phyloP scores from a whole-genome alignment of 2,797 vertebrate species.

The Rhinella marina region DNA sequence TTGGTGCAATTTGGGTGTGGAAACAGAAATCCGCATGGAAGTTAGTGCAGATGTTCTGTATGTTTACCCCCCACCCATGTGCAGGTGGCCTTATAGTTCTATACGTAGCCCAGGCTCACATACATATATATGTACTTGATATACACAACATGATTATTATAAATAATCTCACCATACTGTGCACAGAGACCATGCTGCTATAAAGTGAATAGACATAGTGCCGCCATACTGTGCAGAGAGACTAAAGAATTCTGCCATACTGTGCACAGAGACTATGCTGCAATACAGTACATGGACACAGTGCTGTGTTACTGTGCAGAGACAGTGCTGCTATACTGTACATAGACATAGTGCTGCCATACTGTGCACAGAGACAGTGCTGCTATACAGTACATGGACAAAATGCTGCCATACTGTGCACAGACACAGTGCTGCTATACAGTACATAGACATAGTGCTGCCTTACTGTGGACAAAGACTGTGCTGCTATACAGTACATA shows the following conservation, averaged over 20 bases:
- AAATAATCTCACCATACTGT: neutral
- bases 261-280: neutral
- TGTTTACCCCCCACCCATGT: too few species aligned
- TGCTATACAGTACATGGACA: neutral
- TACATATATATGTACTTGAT: too few species aligned
- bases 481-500: neutral
- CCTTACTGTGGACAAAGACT: neutral
- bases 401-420: neutral
- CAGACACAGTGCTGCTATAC: neutral
- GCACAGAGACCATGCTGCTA: neutral
- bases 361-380: neutral
- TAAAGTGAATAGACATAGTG: neutral
- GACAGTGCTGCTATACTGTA: neutral
- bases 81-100: too few species aligned
- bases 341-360: neutral
- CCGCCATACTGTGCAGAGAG: neutral
- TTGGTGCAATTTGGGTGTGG: too few species aligned
- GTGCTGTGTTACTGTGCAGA: neutral
- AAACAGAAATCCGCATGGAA: too few species aligned
- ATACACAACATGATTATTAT: neutral
- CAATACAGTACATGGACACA: neutral
- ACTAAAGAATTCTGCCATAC: neutral
- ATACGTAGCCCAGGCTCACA: too few species aligned
- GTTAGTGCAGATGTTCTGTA: too few species aligned
- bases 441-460: neutral